phyloP scores from a whole-genome alignment of 23 tunicate genomes.

The Styela plicata region DNA sequence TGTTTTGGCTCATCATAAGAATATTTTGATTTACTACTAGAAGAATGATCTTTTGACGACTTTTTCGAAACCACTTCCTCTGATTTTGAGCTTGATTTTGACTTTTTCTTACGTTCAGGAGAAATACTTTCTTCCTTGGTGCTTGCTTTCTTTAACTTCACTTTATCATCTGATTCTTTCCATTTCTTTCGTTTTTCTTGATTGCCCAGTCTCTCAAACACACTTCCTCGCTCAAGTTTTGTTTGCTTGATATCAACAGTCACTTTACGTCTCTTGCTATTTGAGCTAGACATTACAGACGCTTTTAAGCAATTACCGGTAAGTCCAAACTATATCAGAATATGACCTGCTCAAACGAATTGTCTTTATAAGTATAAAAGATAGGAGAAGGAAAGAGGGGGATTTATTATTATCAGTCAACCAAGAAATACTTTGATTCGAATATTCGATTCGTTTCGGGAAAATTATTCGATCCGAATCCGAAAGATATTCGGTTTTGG shows the following conservation, averaged over 20 bases:
- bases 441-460: no score
- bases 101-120: constrained; percentile 1
- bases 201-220: constrained; percentile 18
- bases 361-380: no score
- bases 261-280: constrained; percentile 19
- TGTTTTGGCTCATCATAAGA: background rate
- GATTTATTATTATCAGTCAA: no score
- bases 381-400: no score
- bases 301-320: no score
- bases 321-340: no score
- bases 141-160: background rate
- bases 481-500: no score
- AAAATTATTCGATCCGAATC: no score
- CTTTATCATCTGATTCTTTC: background rate
- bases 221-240: constrained; percentile 20
- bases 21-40: background rate
- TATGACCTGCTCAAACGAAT: no score
- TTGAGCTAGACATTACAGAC: constrained; percentile 1
- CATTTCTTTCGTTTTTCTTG: constrained; percentile 12
- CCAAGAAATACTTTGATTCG: no score
- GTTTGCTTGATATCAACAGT: constrained; percentile 28
- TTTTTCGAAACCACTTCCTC: constrained; percentile 4
- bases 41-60: constrained; percentile 2
- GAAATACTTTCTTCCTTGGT: background rate
- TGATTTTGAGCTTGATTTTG: background rate